These are phyloP conservation scores for Odontamblyopus rebecca DNA, from an alignment of 2,797 vertebrate species.

Conservation along the genomic window DNA sequence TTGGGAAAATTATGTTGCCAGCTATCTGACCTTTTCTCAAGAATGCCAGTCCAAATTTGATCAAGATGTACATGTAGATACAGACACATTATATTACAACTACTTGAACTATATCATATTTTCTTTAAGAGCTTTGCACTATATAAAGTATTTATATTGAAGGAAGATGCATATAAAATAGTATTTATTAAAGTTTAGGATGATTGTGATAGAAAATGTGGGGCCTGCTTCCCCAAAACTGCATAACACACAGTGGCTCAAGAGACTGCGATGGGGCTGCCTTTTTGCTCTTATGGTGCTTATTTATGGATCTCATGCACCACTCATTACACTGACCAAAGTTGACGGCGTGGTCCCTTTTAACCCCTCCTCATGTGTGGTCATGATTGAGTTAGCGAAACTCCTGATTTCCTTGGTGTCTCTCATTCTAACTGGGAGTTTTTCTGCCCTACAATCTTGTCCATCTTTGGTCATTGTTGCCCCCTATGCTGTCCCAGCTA, in stretches of 20 bases:
- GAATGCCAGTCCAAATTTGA: neutral
- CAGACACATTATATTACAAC: constrained; percentile 25
- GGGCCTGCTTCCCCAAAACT: constrained; percentile 31
- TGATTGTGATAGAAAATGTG: constrained; percentile 75
- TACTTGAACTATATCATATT: constrained; percentile 27
- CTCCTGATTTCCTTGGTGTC: constrained; percentile 78
- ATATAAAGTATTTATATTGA: constrained; percentile 7
- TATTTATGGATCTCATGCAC: constrained; percentile 91
- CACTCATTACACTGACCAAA: constrained; percentile 86
- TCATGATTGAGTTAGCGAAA: constrained; percentile 87
- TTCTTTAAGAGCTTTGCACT: constrained; percentile 18
- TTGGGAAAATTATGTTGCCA: constrained; percentile 34
- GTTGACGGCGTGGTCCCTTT: constrained; percentile 85
- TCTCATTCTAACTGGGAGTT: constrained; percentile 63
- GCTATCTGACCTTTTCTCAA: constrained; percentile 1
- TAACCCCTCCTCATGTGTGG: constrained; percentile 84
- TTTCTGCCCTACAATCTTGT: neutral
- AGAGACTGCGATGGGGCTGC: constrained; percentile 75
- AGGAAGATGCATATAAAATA: constrained; percentile 6
- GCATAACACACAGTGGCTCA: constrained; percentile 46
- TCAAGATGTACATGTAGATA: neutral
- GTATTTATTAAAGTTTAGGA: constrained; percentile 47
- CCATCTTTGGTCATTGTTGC: constrained; percentile 60
- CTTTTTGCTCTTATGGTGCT: constrained; percentile 83
- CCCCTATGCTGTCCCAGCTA: constrained; percentile 86